A percentile compares a stretch with the other conserved stretches of the same genome.
These are phyloP conservation scores for Eueides isabella DNA, from an alignment of 1,140 invertebrate species.

Conservation along the genomic window DNA sequence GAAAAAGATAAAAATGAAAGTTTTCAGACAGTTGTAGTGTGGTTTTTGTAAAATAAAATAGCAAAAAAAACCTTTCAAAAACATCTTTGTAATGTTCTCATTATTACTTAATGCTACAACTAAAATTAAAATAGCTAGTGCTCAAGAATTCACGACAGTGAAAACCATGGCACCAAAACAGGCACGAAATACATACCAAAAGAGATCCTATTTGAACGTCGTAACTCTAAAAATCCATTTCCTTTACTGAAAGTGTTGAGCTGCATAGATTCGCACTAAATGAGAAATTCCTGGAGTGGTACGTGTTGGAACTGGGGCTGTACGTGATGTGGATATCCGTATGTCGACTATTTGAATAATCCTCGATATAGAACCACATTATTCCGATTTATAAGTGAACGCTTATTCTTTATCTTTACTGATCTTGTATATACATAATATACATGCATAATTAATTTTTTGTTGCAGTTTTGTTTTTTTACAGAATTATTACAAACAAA, in stretches of 20 bases:
- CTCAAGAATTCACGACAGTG: neutral
- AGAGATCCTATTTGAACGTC: constrained; percentile 3
- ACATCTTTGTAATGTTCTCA: neutral
- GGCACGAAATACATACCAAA: constrained; percentile 5
- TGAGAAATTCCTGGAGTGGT: constrained; percentile 61
- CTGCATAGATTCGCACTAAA: constrained; percentile 61
- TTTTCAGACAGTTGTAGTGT: too few relatives aligned
- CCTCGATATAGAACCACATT: neutral
- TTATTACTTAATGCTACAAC: neutral
- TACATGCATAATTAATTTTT: too few relatives aligned
- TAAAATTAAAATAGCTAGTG: neutral
- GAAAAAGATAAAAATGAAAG: too few relatives aligned
- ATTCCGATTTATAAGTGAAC: neutral
- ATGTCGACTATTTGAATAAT: neutral
- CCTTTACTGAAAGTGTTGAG: constrained; percentile 16
- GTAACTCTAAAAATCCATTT: constrained; percentile 17
- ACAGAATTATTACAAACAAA: too few relatives aligned
- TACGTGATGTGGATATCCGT: constrained; percentile 22
- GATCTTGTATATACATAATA: too few relatives aligned
- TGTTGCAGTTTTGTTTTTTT: too few relatives aligned
- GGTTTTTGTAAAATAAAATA: too few relatives aligned
- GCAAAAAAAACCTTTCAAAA: too few relatives aligned
- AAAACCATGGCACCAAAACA: neutral
- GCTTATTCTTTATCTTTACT: neutral
- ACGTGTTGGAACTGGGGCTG: constrained; percentile 51